Base-by-base conservation (phyloP, 1,140 invertebrate genomes). In the Brachionus rotundiformis region DNA sequence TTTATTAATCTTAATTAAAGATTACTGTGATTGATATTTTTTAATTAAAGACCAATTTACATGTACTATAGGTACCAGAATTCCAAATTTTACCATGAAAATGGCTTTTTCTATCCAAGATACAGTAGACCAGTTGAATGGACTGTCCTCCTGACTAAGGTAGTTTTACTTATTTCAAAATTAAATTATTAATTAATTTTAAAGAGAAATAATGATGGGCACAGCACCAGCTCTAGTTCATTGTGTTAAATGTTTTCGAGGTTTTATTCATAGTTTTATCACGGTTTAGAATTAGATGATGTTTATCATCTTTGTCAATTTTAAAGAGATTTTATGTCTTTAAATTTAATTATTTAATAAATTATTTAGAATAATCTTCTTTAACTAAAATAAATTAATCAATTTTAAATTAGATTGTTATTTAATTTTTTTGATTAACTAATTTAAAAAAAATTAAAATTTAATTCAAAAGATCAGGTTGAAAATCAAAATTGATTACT, bases 101-200 rank as follows among this genome's bases (percentile, higher is more conserved):
- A 77, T 23, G 11, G 41, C 10, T 54, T 13, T 59, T 77, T 49
- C 49, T 77, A 77, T 77, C 75, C 36, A 44, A 59, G 33, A 71
- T 16, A 16, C 0, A 23, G 39, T 16, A 71, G 39, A n/a, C 65
- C 65, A 36, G 16, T 71, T 39, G 65, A 71, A 31, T 71, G 65
- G 65, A 36, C 29, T n/a, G 16, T 71, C 39, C 16, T 71, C 8
- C n/a, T 77, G 13, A 77, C 7, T 25, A 44, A 10, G 49, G 75
- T 77, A 77, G 27, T 75, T 39, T 31, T 33, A 33, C 0, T 27
- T n/a, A n/a, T 11, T 65, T 65, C 13, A 65, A 29, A 11, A 2
- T 65, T 16, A 8, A n/a, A 29, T 27, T 29, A 65, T 13, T n/a
- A 27, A 16, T 29, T 65, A n/a, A 0, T 13, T 31, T 65, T 29